phyloP scores from a whole-genome alignment of 1,140 invertebrate species.

The Lethrus apterus region DNA sequence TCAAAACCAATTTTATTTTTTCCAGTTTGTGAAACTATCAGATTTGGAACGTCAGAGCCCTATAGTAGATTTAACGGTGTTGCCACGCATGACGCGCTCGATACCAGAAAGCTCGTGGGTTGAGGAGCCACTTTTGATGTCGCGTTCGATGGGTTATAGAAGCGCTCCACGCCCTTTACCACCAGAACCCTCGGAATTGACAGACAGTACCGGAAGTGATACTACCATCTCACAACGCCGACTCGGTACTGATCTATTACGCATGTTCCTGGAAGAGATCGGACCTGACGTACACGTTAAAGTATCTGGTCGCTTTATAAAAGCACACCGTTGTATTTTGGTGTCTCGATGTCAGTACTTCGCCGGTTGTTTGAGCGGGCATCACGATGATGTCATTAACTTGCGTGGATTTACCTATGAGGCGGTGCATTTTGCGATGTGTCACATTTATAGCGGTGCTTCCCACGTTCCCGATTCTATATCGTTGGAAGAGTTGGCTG shows the following conservation, averaged over 20 bases:
- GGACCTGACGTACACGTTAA: slow-evolving; percentile 69
- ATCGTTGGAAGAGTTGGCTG: slow-evolving; percentile 77
- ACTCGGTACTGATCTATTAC: slow-evolving; percentile 75
- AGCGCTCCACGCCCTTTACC: slow-evolving; percentile 35
- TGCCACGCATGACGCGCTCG: slow-evolving; percentile 34
- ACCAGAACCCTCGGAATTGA: slow-evolving; percentile 21
- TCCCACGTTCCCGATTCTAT: slow-evolving; percentile 76
- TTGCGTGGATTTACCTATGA: slow-evolving; percentile 71
- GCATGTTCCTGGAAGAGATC: slow-evolving; percentile 85
- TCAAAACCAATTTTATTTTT: not conserved
- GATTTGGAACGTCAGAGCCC: slow-evolving; percentile 36
- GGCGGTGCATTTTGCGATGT: slow-evolving; percentile 79
- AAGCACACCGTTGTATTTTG: slow-evolving; percentile 84
- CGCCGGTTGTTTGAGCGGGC: slow-evolving; percentile 78
- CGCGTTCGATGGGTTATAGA: slow-evolving; percentile 46
- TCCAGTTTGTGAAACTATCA: slow-evolving; percentile 37
- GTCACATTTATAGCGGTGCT: slow-evolving; percentile 87
- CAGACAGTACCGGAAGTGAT: slow-evolving; percentile 17
- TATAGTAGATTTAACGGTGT: slow-evolving; percentile 31
- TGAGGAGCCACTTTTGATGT: slow-evolving; percentile 53
- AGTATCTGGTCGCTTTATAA: slow-evolving; percentile 68
- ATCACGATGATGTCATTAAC: slow-evolving; percentile 73
- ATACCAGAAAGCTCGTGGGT: slow-evolving; percentile 59
- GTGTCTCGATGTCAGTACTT: slow-evolving; percentile 86
- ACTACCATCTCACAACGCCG: slow-evolving; percentile 35